Evolutionary conservation across 2,113 vertebrate species (phyloP), one percentile per base, ranked within the genome.

Genomic region (Sterrhoptilus dennistouni): DNA sequence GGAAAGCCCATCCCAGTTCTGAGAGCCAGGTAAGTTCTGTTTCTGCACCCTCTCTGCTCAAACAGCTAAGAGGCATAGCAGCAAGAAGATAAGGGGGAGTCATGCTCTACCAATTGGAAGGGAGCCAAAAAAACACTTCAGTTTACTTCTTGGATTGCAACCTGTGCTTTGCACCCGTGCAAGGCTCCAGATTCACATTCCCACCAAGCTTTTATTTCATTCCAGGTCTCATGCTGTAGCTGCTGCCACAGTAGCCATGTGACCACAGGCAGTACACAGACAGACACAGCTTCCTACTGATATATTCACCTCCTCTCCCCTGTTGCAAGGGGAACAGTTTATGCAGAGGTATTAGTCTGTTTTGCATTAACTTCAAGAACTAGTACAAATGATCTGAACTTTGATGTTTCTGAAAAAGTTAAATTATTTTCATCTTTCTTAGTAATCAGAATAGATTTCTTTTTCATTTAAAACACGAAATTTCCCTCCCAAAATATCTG

Each of bases 121-220:
- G 59, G 61, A 94, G 92, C 79, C 93, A 94, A 88, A 94, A 90
- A 83, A 60, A 33, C 79, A 89, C 85, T 96, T 71, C 63, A n/a
- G 61, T 81, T 75, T 71, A 21, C 50, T 2, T 19, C 74, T 71
- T 1, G 1, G 40, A 60, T 60, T 80, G 76, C 52, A 90, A 81
- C 36, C 52, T 86, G 64, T 49, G 60, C 79, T 89, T 88, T 47
- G 86, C 68, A 52, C 50, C 42, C 0, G 0, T 23, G 33, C 1
- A 7, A 91, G 35, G 33, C 54, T 93, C n/a, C 8, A 2, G 60
- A 77, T 90, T 78, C 76, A 57, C 35, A 40, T 53, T 84, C 53
- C 69, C 42, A 25, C 53, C 8, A 4, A 56, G 31, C 12, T 65
- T 83, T 78, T 53, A 35, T 76, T 78, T 90, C 60, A 53, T 61